Conservation (phyloP, 2,888 invertebrate species). For the Diarsia brunnea region DNA sequence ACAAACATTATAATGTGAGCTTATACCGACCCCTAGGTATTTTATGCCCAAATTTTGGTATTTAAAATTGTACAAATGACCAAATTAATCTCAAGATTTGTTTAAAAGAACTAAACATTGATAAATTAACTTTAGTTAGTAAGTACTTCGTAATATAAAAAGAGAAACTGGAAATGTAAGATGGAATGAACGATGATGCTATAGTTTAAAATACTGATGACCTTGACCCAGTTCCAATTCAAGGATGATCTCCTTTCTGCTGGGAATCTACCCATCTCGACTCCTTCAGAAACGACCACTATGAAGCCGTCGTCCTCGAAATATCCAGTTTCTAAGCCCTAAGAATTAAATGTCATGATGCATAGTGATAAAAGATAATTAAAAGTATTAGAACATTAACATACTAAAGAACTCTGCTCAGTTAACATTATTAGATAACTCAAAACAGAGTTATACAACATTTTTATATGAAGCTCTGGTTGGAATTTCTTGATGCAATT, state of each 20-base stretch:
- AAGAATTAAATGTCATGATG: constrained; percentile 84
- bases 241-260: constrained; percentile 91
- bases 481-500: constrained; percentile 40
- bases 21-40: constrained; percentile 18
- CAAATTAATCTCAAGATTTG: neutral
- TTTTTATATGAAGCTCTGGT: constrained; percentile 31
- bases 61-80: neutral
- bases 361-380: constrained; percentile 68
- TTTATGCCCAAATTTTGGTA: neutral
- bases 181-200: constrained; percentile 85
- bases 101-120: constrained; percentile 15
- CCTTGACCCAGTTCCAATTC: constrained; percentile 93
- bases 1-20: constrained; percentile 18
- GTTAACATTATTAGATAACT: constrained; percentile 55
- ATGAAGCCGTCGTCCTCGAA: constrained; percentile 91
- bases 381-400: constrained; percentile 55
- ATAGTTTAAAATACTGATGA: constrained; percentile 87
- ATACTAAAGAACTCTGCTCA: constrained; percentile 43
- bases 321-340: constrained; percentile 91
- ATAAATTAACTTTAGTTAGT: constrained; percentile 39
- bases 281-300: constrained; percentile 92
- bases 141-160: constrained; percentile 52
- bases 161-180: constrained; percentile 77
- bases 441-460: constrained; percentile 44
- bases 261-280: constrained; percentile 92